These are phyloP conservation scores for Sesia apiformis DNA, from an alignment of 2,888 invertebrate genomes.

Conservation along the genomic window DNA sequence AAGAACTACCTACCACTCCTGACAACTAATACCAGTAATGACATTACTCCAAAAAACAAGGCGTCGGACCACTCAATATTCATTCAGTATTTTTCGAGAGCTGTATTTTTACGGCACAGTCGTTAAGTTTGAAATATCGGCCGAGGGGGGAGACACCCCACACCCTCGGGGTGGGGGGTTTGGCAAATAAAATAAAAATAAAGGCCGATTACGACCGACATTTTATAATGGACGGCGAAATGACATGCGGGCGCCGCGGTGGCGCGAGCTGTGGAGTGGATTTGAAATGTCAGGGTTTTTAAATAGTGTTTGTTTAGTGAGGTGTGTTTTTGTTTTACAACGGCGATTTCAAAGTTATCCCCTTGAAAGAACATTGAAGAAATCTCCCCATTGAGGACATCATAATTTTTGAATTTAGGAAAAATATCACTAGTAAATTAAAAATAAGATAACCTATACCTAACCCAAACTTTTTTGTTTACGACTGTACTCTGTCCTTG, in stretches of 20 bases:
- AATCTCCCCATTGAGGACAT: too few relatives aligned
- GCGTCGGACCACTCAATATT: conserved; percentile 28
- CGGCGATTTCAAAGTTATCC: background rate
- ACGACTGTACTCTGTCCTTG: too few relatives aligned
- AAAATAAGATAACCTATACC: too few relatives aligned
- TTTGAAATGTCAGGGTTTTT: conserved; percentile 5
- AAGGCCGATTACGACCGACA: conserved; percentile 69
- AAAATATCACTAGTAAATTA: too few relatives aligned
- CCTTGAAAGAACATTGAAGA: too few relatives aligned
- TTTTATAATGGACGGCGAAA: conserved; percentile 70
- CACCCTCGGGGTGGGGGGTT: conserved; percentile 27
- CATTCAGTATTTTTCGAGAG: conserved; percentile 52
- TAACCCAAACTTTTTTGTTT: too few relatives aligned
- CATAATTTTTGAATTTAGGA: too few relatives aligned
- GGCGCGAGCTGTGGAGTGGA: conserved; percentile 24
- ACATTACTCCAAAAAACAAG: background rate
- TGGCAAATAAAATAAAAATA: conserved; percentile 72
- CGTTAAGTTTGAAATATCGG: conserved; percentile 74
- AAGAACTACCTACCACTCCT: too few relatives aligned
- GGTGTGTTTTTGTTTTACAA: background rate
- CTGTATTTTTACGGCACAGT: conserved; percentile 65
- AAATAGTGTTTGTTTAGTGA: background rate
- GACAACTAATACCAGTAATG: too few relatives aligned
- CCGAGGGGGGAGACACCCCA: conserved; percentile 22
- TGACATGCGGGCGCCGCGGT: conserved; percentile 67